Evolutionary conservation across 1,140 invertebrate species (phyloP).

Genomic region (Berghia stephanieae): DNA sequence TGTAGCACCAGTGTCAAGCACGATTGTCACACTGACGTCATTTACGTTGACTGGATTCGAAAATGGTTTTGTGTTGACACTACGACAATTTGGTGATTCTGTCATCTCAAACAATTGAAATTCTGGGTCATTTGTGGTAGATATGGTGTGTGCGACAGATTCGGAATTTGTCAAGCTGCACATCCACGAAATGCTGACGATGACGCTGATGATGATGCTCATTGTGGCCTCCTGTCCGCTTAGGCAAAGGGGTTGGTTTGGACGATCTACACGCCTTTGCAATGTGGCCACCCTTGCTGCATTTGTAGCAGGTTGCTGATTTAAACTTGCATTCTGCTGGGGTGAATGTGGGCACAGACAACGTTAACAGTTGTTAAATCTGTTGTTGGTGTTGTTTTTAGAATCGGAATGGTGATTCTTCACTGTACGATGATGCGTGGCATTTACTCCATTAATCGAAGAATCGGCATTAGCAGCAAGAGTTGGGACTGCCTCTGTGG

Average conservation of each 20-base stretch:
- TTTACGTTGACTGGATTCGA: too few species aligned
- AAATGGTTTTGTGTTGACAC: neutral
- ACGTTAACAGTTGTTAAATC: neutral
- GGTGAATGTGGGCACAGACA: neutral
- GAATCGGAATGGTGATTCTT: neutral
- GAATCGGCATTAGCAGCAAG: too few species aligned
- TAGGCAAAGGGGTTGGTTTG: too few species aligned
- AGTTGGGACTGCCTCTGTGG: slow-evolving; percentile 29
- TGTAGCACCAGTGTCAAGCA: too few species aligned
- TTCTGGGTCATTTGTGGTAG: too few species aligned
- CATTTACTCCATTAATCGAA: too few species aligned
- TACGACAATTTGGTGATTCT: neutral
- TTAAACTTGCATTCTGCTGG: neutral
- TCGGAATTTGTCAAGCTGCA: neutral
- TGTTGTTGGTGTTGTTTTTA: neutral
- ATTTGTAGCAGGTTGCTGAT: too few species aligned
- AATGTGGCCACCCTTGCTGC: too few species aligned
- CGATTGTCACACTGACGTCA: too few species aligned
- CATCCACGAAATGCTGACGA: neutral
- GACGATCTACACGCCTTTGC: too few species aligned
- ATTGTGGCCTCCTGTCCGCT: neutral
- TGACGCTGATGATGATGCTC: too few species aligned
- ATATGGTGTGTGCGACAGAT: neutral
- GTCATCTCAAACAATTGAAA: too few species aligned
- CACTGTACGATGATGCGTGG: neutral